Conservation (phyloP, 2,888 invertebrate genomes). For the Eudemis profundana region DNA sequence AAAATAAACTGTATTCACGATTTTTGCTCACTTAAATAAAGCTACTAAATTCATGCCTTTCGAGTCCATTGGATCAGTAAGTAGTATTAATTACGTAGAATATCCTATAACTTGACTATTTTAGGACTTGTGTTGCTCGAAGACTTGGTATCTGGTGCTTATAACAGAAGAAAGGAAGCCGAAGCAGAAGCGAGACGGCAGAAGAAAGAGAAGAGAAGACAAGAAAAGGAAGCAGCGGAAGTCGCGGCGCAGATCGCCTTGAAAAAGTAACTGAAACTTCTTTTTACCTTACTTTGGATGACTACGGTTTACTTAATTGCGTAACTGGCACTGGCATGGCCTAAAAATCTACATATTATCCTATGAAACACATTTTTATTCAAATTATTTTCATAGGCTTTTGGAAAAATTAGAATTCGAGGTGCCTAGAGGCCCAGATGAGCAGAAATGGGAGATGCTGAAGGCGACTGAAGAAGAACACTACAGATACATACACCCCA, state of each 20-base stretch:
- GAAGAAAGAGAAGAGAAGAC: conserved; percentile 67
- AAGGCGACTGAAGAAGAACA: conserved; percentile 81
- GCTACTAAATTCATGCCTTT: no score
- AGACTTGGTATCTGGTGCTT: conserved; percentile 86
- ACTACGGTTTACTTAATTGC: no score
- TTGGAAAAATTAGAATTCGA: conserved; percentile 84
- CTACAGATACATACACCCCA: conserved; percentile 71
- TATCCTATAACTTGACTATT: neutral
- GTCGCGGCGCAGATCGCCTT: conserved; percentile 67
- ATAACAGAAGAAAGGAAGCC: conserved; percentile 72
- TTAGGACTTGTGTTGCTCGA: conserved; percentile 81
- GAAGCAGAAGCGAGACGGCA: conserved; percentile 67
- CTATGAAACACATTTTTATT: no score
- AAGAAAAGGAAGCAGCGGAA: conserved; percentile 67
- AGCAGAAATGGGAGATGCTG: conserved; percentile 85
- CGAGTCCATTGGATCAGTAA: no score
- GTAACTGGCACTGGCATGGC: no score
- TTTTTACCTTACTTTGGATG: no score
- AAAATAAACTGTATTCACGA: no score
- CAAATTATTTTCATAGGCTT: conserved; percentile 69
- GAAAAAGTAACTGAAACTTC: conserved; percentile 56
- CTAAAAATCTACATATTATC: no score
- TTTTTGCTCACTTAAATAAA: no score
- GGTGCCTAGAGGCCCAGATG: conserved; percentile 87
- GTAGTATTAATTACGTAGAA: no score